Percentiles rank a stretch among this genome's conserved stretches.
These are phyloP conservation scores for Chitala chitala DNA, from an alignment of 2,113 vertebrate genomes.

Conservation along the genomic window DNA sequence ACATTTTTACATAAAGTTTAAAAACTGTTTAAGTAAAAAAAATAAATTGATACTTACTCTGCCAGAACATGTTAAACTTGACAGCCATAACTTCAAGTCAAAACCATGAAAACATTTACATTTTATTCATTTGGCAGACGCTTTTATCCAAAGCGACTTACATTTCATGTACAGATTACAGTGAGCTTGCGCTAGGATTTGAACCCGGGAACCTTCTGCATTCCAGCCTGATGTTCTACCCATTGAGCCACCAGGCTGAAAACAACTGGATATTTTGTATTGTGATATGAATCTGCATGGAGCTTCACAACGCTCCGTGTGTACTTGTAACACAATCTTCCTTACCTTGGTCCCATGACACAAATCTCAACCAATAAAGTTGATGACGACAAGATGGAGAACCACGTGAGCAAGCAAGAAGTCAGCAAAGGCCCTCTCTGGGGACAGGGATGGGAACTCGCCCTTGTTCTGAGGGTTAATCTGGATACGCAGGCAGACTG, in stretches of 20 bases:
- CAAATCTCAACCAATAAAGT: slow-evolving; percentile 86
- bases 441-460: slow-evolving; percentile 91
- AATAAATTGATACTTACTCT: too few species aligned
- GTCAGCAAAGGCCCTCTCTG: slow-evolving; percentile 88
- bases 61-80: too few species aligned
- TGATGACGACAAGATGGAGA: slow-evolving; percentile 89
- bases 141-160: too few species aligned
- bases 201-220: not conserved
- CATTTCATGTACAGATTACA: too few species aligned
- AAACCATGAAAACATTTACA: not conserved
- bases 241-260: too few species aligned
- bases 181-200: not conserved
- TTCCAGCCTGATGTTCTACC: too few species aligned
- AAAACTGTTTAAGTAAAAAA: too few species aligned
- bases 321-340: too few species aligned
- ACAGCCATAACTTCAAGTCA: not conserved
- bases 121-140: not conserved
- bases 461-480: slow-evolving; percentile 95
- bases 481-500: slow-evolving; percentile 94
- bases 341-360: not conserved
- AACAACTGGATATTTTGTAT: not conserved
- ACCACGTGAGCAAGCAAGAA: slow-evolving; percentile 95
- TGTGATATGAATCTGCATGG: not conserved
- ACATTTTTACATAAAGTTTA: too few species aligned
- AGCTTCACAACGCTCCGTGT: too few species aligned